phyloP scores from a whole-genome alignment of 2,797 vertebrate species.

The Pygocentrus nattereri region DNA sequence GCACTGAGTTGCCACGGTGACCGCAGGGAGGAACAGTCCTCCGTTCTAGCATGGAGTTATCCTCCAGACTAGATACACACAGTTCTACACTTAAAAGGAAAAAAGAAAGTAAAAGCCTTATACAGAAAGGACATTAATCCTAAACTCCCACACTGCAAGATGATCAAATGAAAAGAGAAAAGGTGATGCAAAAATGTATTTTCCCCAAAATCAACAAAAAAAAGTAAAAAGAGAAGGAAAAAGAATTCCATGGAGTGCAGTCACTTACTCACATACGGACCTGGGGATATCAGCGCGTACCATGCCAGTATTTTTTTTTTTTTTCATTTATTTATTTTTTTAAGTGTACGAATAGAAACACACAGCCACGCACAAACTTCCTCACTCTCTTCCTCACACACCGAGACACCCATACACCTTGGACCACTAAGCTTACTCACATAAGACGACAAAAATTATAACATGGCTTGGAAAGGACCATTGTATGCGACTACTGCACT shows the following conservation, averaged over 20 bases:
- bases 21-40: constrained; percentile 78
- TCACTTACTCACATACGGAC: constrained; percentile 84
- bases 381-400: constrained; percentile 48
- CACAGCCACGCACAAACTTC: constrained; percentile 49
- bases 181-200: constrained; percentile 77
- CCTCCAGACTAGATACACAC: constrained; percentile 81
- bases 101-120: constrained; percentile 78
- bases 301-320: constrained; percentile 94
- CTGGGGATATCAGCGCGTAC: constrained; percentile 84
- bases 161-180: constrained; percentile 78
- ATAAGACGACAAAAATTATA: constrained; percentile 89
- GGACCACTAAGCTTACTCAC: constrained; percentile 93
- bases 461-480: constrained; percentile 91
- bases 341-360: constrained; percentile 84
- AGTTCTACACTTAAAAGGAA: constrained; percentile 82
- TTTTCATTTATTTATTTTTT: constrained; percentile 72
- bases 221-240: constrained; percentile 68
- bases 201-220: constrained; percentile 77
- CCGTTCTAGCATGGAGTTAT: constrained; percentile 74
- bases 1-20: constrained; percentile 87
- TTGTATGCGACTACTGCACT: constrained; percentile 89
- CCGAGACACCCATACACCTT: constrained; percentile 78
- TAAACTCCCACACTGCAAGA: constrained; percentile 77
- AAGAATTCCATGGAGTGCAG: constrained; percentile 89
- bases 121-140: constrained; percentile 81